Percentiles rank a stretch among this genome's conserved stretches.
phyloP scores from a whole-genome alignment of 2,888 invertebrate species.

The Tetrapedia diversipes region DNA sequence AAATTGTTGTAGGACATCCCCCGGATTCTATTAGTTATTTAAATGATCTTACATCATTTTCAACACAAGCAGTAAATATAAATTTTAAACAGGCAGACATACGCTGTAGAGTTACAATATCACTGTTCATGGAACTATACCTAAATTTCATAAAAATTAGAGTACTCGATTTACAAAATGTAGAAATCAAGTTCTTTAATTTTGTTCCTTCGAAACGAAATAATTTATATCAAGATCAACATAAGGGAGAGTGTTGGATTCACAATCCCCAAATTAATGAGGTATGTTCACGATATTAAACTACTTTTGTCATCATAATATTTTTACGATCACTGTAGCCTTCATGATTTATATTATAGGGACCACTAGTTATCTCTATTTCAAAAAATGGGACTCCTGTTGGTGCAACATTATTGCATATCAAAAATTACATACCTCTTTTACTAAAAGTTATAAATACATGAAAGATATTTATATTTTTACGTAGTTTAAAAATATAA shows the following conservation, averaged over 20 bases:
- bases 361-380: slow-evolving; percentile 71
- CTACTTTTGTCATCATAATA: slow-evolving; percentile 8
- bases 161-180: slow-evolving; percentile 59
- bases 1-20: slow-evolving; percentile 52
- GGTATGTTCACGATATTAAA: slow-evolving; percentile 44
- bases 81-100: slow-evolving; percentile 68
- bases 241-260: slow-evolving; percentile 71
- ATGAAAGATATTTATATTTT: slow-evolving; percentile 14
- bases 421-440: slow-evolving; percentile 70
- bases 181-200: slow-evolving; percentile 71
- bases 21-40: slow-evolving; percentile 61
- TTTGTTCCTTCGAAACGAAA: slow-evolving; percentile 66
- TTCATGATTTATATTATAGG: slow-evolving; percentile 61
- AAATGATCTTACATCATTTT: slow-evolving; percentile 64
- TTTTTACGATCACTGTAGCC: background rate
- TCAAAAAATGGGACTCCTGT: slow-evolving; percentile 65
- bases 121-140: slow-evolving; percentile 69
- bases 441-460: slow-evolving; percentile 64
- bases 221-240: slow-evolving; percentile 69
- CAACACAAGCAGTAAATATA: slow-evolving; percentile 61
- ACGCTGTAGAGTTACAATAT: slow-evolving; percentile 64
- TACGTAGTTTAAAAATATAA: too few species aligned
- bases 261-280: slow-evolving; percentile 73
- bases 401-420: slow-evolving; percentile 67
- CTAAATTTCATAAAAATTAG: slow-evolving; percentile 71